phyloP scores from a whole-genome alignment of 2,797 vertebrate genomes.

The Lagocephalus sceleratus region DNA sequence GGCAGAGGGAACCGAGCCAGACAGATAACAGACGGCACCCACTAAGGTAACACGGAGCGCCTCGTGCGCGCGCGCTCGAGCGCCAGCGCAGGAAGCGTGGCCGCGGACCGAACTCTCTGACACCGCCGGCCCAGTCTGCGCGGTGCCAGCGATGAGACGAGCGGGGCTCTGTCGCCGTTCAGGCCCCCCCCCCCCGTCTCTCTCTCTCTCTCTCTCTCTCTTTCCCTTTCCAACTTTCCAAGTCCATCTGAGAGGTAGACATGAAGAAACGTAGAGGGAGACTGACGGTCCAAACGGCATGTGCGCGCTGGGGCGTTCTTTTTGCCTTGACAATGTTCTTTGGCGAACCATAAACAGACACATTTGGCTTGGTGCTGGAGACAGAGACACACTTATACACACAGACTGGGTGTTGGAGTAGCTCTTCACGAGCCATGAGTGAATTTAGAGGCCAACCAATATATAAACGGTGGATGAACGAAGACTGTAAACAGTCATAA shows the following conservation, averaged over 20 bases:
- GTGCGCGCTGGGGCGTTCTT: constrained; percentile 32
- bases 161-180: constrained; percentile 47
- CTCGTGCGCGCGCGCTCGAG: constrained; percentile 20
- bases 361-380: constrained; percentile 24
- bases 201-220: constrained; percentile 28
- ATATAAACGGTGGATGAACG: constrained; percentile 18
- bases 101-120: constrained; percentile 63
- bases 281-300: constrained; percentile 30
- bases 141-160: constrained; percentile 72
- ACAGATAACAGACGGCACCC: constrained; percentile 68
- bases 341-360: constrained; percentile 41
- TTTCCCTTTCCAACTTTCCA: constrained; percentile 48
- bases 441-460: constrained; percentile 25
- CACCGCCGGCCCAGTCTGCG: constrained; percentile 70
- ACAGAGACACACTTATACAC: constrained; percentile 27
- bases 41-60: constrained; percentile 63
- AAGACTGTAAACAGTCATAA: constrained; percentile 12
- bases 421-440: constrained; percentile 23
- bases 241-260: constrained; percentile 12
- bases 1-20: constrained; percentile 67
- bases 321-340: constrained; percentile 41
- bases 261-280: constrained; percentile 12
- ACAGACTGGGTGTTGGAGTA: constrained; percentile 12
- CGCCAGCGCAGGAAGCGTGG: constrained; percentile 57
- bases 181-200: too few species aligned